Evolutionary conservation across 2,113 vertebrate genomes (phyloP).

Genomic region (Grallaria varia): DNA sequence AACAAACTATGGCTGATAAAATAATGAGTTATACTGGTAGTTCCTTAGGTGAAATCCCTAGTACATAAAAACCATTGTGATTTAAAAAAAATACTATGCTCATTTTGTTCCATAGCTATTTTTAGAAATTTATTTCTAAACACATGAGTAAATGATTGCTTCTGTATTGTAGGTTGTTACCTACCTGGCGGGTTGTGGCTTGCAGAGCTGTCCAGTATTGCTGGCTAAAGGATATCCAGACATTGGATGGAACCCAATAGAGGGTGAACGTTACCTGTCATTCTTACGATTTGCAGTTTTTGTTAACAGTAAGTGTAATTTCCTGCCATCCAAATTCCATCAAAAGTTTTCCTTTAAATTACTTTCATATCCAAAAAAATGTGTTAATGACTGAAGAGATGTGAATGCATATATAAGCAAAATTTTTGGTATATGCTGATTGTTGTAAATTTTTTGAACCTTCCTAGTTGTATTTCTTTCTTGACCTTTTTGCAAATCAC

Average conservation of each 20-base stretch:
- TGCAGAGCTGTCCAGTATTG: slow-evolving; percentile 95
- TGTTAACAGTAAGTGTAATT: slow-evolving; percentile 86
- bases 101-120: neutral
- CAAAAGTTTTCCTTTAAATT: neutral
- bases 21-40: neutral
- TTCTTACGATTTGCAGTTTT: slow-evolving; percentile 98
- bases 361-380: neutral
- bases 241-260: slow-evolving; percentile 97
- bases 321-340: neutral
- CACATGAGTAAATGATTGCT: neutral
- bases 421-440: neutral
- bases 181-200: slow-evolving; percentile 94
- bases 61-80: neutral
- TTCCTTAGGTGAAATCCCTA: neutral
- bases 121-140: neutral
- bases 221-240: slow-evolving; percentile 95
- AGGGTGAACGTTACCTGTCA: slow-evolving; percentile 96
- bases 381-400: neutral
- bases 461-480: neutral
- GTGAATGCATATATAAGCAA: neutral
- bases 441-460: neutral
- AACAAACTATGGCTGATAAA: neutral
- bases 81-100: neutral
- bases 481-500: neutral
- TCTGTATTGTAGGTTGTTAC: slow-evolving; percentile 86